Evolutionary conservation across 2,113 vertebrate genomes (phyloP).

Genomic region (Poecile atricapillus): DNA sequence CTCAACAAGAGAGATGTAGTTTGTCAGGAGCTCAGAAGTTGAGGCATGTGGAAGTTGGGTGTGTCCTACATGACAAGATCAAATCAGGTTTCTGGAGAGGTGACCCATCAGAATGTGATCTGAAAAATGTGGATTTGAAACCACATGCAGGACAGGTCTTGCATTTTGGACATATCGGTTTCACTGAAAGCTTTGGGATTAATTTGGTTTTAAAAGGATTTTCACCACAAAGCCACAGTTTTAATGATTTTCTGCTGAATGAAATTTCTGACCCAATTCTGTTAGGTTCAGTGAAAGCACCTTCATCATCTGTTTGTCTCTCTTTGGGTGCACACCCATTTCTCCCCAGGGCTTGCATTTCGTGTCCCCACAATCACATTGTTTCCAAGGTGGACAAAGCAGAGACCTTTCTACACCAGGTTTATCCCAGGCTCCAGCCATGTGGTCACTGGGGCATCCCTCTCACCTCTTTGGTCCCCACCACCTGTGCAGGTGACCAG

Average conservation of each 20-base stretch:
- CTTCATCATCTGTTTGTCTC: background rate
- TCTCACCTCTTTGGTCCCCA: background rate
- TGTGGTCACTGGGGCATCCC: background rate
- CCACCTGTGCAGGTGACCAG: fast-evolving
- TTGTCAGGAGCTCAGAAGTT: background rate
- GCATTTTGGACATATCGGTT: background rate
- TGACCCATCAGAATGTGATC: fast-evolving
- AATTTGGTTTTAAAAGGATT: background rate
- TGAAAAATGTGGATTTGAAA: background rate
- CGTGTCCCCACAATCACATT: fast-evolving
- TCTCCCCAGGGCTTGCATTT: background rate
- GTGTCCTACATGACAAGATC: background rate
- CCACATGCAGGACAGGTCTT: fast-evolving
- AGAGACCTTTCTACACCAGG: background rate
- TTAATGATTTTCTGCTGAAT: background rate
- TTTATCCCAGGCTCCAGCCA: fast-evolving
- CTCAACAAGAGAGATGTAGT: fast-evolving
- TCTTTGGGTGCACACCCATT: background rate
- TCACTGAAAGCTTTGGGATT: background rate
- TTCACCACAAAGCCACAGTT: background rate
- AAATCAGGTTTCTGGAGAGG: background rate
- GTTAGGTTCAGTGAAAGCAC: background rate
- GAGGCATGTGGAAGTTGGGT: fast-evolving
- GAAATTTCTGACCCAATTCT: background rate
- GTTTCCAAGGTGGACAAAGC: background rate